Percentiles rank a stretch among this genome's conserved stretches.
These are phyloP conservation scores for Diplodus sargus DNA, from an alignment of 2,797 vertebrate genomes.

Conservation along the genomic window DNA sequence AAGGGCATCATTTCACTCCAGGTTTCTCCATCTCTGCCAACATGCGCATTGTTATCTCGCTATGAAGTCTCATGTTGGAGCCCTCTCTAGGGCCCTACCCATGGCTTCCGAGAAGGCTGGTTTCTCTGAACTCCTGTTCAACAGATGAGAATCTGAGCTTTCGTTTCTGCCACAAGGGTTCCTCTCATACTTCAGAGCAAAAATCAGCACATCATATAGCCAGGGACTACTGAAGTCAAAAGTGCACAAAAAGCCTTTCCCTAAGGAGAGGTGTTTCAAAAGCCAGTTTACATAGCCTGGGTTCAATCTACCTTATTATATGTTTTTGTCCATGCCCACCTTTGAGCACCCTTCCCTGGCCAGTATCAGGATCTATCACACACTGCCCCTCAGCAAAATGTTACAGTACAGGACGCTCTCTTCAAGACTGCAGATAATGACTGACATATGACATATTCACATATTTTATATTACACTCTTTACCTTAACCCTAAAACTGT, in stretches of 20 bases:
- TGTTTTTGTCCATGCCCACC: not conserved
- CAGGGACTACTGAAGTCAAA: not conserved
- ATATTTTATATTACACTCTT: not conserved
- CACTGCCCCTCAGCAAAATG: not conserved
- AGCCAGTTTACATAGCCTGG: not conserved
- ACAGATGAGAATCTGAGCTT: conserved; percentile 17
- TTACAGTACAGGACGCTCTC: not conserved
- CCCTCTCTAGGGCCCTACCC: conserved; percentile 15
- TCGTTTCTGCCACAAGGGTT: conserved; percentile 8
- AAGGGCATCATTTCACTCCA: conserved; percentile 1
- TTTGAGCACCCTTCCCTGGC: not conserved
- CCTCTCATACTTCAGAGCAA: not conserved
- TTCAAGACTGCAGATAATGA: not conserved
- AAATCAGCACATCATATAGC: not conserved
- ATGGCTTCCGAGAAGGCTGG: conserved; percentile 9
- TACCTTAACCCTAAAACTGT: no score
- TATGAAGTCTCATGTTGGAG: not conserved
- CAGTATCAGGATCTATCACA: not conserved
- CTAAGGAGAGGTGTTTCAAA: not conserved
- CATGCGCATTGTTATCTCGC: conserved; percentile 15
- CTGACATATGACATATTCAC: not conserved
- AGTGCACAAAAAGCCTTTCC: not conserved
- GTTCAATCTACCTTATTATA: not conserved
- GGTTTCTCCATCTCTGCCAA: conserved; percentile 13
- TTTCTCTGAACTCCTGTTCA: conserved; percentile 22